Evolutionary conservation across 2,888 invertebrate species (phyloP).

Genomic region (Lepidochrysops patricia): DNA sequence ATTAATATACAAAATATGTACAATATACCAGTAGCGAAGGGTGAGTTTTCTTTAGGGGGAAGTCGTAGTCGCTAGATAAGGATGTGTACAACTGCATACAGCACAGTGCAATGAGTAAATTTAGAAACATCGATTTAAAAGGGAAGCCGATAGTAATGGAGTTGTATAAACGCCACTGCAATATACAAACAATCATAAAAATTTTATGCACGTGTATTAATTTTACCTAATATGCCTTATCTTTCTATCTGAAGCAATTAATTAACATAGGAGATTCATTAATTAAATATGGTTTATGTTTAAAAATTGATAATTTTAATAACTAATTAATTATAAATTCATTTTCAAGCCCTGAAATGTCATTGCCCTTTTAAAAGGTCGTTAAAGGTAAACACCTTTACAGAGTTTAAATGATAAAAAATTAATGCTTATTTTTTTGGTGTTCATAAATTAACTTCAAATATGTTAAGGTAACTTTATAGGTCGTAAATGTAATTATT

Average conservation of each 20-base stretch:
- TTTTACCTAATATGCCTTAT: background rate
- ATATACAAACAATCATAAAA: too few relatives aligned
- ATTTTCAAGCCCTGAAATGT: background rate
- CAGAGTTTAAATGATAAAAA: background rate
- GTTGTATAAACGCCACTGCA: too few relatives aligned
- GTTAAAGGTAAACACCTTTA: slow-evolving; percentile 3
- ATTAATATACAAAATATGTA: too few relatives aligned
- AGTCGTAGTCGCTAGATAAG: too few relatives aligned
- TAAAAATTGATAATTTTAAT: slow-evolving; percentile 2
- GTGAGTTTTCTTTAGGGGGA: too few relatives aligned
- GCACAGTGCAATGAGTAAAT: too few relatives aligned
- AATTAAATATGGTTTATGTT: background rate
- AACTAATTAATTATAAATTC: background rate
- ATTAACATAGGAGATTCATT: background rate
- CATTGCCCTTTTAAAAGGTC: slow-evolving; percentile 9
- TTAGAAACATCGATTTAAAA: too few relatives aligned
- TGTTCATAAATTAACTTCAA: background rate
- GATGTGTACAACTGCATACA: too few relatives aligned
- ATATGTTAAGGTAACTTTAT: background rate
- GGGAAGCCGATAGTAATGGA: too few relatives aligned
- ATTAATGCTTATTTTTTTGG: background rate
- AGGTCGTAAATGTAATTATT: background rate
- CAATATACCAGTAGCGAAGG: too few relatives aligned
- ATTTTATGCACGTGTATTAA: too few relatives aligned
- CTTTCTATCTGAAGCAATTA: background rate